Evolutionary conservation across 2,888 invertebrate species (phyloP).

Genomic region (Agonopterix arenella): DNA sequence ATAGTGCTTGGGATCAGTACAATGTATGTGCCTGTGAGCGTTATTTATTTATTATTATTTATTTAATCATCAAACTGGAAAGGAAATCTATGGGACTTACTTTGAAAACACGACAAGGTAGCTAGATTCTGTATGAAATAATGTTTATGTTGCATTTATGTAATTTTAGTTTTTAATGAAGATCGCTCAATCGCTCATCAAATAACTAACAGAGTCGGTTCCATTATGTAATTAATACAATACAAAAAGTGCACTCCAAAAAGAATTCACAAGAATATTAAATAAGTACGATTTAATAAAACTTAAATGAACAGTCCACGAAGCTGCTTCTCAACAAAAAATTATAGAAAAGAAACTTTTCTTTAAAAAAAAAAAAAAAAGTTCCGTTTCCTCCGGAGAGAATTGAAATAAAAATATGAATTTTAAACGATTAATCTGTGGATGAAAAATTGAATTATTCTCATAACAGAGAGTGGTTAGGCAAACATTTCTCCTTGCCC

Average conservation of each 20-base stretch:
- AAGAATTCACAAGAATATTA: slow-evolving; percentile 9
- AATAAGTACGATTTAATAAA: slow-evolving; percentile 14
- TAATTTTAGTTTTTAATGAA: too few species aligned
- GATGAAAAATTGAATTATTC: slow-evolving; percentile 19
- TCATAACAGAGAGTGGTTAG: too few species aligned
- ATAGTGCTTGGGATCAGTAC: too few species aligned
- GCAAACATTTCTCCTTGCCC: neutral
- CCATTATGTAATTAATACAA: neutral
- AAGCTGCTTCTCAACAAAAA: slow-evolving; percentile 4
- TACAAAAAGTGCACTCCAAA: too few species aligned
- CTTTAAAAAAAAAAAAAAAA: slow-evolving; percentile 6
- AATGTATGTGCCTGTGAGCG: too few species aligned
- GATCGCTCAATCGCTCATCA: too few species aligned
- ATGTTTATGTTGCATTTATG: too few species aligned
- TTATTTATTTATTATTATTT: too few species aligned
- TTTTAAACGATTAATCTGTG: slow-evolving; percentile 68
- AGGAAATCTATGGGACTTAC: too few species aligned
- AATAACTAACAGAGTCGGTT: neutral
- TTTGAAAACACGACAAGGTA: too few species aligned
- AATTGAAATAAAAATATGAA: slow-evolving; percentile 41
- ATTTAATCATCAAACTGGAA: too few species aligned
- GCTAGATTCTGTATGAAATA: too few species aligned
- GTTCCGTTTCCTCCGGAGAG: slow-evolving; percentile 1
- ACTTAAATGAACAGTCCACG: slow-evolving; percentile 21
- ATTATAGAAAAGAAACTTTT: slow-evolving; percentile 8